Evolutionary conservation across 1,140 invertebrate genomes (phyloP).

Genomic region (Brachionus rotundiformis): DNA sequence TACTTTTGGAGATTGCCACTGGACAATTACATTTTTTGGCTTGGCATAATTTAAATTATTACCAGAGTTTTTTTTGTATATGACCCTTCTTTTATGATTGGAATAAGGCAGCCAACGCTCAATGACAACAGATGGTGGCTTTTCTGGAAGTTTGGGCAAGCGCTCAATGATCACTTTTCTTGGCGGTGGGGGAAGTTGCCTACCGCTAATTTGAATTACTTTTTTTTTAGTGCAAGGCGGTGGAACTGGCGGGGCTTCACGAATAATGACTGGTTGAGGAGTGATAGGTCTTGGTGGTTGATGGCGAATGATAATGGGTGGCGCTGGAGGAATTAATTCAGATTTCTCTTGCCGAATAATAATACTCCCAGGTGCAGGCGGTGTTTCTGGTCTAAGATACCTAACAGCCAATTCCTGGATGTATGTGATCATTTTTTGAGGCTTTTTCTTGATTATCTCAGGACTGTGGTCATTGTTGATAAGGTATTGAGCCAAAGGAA

Average conservation of each 20-base stretch:
- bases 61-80: constrained; percentile 1
- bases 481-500: not conserved
- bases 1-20: constrained; percentile 16
- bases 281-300: constrained; percentile 25
- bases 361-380: constrained; percentile 16
- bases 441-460: constrained; percentile 30
- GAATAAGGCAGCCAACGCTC: constrained; percentile 50
- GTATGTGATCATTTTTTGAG: not conserved
- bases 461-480: constrained; percentile 46
- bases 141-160: not conserved
- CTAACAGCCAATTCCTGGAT: constrained; percentile 39
- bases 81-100: not conserved
- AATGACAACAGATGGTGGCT: not conserved
- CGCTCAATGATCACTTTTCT: constrained; percentile 46
- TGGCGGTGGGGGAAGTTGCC: constrained; percentile 2
- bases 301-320: constrained; percentile 42
- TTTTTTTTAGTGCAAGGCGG: not conserved
- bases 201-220: not conserved
- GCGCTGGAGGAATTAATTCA: not conserved
- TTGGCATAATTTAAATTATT: not conserved
- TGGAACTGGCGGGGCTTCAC: constrained; percentile 23
- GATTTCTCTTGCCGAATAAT: not conserved
- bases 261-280: constrained; percentile 12
- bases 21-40: constrained; percentile 44
- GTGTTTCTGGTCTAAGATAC: constrained; percentile 37